Evolutionary conservation across 2,797 vertebrate genomes (phyloP).

Genomic region (Melanotaenia boesemani): DNA sequence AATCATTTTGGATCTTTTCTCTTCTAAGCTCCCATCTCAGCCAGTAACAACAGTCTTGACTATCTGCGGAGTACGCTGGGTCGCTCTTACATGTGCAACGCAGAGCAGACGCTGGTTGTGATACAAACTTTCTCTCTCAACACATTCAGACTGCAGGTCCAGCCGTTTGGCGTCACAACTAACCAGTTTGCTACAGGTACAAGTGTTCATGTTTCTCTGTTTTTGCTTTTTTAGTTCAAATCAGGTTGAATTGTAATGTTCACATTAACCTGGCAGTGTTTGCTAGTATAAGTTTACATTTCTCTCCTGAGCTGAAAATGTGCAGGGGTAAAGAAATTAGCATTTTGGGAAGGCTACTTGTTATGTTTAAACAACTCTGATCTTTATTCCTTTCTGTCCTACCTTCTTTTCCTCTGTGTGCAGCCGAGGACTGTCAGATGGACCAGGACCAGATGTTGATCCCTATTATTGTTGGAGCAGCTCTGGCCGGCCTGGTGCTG

Average conservation of each 20-base stretch:
- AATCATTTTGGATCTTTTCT: neutral
- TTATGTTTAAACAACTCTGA: neutral
- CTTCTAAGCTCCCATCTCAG: constrained; percentile 65
- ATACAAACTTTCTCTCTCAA: constrained; percentile 83
- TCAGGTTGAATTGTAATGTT: neutral
- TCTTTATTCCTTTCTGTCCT: neutral
- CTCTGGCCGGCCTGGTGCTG: constrained; percentile 94
- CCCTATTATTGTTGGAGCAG: constrained; percentile 90
- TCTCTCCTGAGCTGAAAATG: neutral
- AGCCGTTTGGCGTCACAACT: constrained; percentile 89
- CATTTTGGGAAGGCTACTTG: neutral
- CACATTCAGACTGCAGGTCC: constrained; percentile 89
- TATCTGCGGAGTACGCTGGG: constrained; percentile 87
- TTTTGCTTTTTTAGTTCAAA: neutral
- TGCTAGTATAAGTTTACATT: neutral
- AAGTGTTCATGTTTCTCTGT: neutral
- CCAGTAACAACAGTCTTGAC: constrained; percentile 82
- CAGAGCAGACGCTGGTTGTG: constrained; percentile 86
- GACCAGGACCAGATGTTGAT: constrained; percentile 96
- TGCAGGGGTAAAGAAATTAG: neutral
- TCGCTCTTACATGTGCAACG: constrained; percentile 91
- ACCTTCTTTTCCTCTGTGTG: neutral
- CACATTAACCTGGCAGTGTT: neutral
- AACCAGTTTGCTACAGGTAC: constrained; percentile 91
- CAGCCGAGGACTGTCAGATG: constrained; percentile 85